Percentiles rank a stretch among this genome's conserved stretches.
Conservation (phyloP, 2,888 invertebrate genomes). For the Xanthia togata region DNA sequence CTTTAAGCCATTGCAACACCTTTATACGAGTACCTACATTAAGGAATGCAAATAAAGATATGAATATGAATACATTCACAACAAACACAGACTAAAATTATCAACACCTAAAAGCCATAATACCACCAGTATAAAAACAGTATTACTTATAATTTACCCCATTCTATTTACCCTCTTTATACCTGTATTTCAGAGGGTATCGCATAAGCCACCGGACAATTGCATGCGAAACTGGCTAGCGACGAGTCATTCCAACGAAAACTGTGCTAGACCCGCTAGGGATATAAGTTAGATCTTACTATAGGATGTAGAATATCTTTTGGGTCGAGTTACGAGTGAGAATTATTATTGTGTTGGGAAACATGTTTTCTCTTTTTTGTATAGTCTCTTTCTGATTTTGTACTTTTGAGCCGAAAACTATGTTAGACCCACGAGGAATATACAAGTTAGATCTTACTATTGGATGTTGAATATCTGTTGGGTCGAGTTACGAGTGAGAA, state of each 20-base stretch:
- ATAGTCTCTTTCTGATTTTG: not conserved
- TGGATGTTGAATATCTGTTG: no score
- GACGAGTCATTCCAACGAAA: slow-evolving; percentile 68
- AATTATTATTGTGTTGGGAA: not conserved
- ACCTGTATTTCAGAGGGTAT: slow-evolving; percentile 30
- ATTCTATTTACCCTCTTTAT: slow-evolving; percentile 22
- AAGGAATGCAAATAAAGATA: no score
- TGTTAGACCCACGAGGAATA: no score
- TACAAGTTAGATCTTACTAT: no score
- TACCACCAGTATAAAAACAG: not conserved
- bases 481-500: no score
- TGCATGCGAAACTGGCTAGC: slow-evolving; percentile 68
- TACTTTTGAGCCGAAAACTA: no score
- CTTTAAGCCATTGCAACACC: no score
- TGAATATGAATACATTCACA: not conserved
- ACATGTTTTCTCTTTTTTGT: no score
- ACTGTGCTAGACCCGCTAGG: slow-evolving; percentile 65
- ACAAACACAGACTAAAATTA: slow-evolving; percentile 8
- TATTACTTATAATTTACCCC: slow-evolving; percentile 20
- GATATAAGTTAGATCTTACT: slow-evolving; percentile 42
- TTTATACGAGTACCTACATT: no score
- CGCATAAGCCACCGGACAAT: slow-evolving; percentile 61
- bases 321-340: slow-evolving; percentile 12
- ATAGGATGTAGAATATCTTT: not conserved
- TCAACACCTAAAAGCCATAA: not conserved